These are phyloP conservation scores for Heliconius eleuchia DNA, from an alignment of 1,140 invertebrate genomes.

Conservation along the genomic window DNA sequence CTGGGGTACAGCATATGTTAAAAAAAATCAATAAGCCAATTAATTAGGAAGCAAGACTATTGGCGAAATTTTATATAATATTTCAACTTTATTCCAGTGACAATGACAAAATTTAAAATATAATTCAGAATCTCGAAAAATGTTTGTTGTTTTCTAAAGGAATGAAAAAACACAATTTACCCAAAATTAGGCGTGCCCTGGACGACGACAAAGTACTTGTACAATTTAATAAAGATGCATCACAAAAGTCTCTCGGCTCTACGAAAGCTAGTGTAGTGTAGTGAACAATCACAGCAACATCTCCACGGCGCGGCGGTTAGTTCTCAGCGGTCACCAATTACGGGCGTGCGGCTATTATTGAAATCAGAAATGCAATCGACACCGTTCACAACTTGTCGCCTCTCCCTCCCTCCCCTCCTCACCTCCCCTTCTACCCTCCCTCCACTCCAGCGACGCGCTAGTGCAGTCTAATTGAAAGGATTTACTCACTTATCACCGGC, in stretches of 20 bases:
- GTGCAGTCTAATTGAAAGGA: conserved; percentile 10
- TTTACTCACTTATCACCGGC: conserved; percentile 8
- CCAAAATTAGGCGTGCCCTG: not conserved
- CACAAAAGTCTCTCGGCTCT: not conserved
- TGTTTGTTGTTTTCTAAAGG: not conserved
- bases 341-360: conserved; percentile 19
- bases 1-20: too few relatives aligned
- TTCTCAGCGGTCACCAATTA: conserved; percentile 19
- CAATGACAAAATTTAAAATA: too few relatives aligned
- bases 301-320: conserved; percentile 2
- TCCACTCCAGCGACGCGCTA: not conserved
- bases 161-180: not conserved
- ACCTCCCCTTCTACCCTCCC: not conserved
- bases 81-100: too few relatives aligned
- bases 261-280: not conserved
- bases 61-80: too few relatives aligned
- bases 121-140: not conserved
- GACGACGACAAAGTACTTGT: not conserved
- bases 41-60: too few relatives aligned
- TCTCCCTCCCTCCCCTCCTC: not conserved
- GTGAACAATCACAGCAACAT: not conserved
- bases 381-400: conserved; percentile 19
- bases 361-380: conserved; percentile 29
- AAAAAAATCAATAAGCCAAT: too few relatives aligned
- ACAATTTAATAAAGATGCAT: not conserved